Evolutionary conservation across 1,140 invertebrate species (phyloP).

Genomic region (Nomia melanderi): DNA sequence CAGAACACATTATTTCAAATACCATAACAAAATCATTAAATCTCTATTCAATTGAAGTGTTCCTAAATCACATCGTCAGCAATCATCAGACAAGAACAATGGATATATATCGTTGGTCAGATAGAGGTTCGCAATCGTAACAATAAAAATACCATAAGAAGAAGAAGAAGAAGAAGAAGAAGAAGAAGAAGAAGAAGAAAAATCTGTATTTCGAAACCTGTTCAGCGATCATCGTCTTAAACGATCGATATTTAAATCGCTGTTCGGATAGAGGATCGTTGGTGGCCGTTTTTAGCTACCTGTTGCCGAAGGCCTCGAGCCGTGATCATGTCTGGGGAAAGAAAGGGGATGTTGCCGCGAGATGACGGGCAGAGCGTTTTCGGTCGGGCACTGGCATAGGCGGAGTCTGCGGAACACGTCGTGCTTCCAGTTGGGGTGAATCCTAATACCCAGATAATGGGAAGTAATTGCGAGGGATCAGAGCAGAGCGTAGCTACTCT

Average conservation of each 20-base stretch:
- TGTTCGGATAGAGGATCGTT: conserved; percentile 8
- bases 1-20: too few relatives aligned
- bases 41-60: too few relatives aligned
- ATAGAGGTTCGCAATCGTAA: too few relatives aligned
- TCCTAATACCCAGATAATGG: conserved; percentile 82
- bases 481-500: conserved; percentile 72
- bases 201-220: too few relatives aligned
- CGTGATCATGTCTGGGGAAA: conserved; percentile 40
- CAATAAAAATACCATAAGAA: too few relatives aligned
- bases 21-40: too few relatives aligned
- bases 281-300: conserved; percentile 46
- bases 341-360: conserved; percentile 15
- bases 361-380: conserved; percentile 31
- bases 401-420: conserved; percentile 73
- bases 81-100: too few relatives aligned
- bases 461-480: conserved; percentile 81
- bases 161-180: too few relatives aligned
- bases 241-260: neutral
- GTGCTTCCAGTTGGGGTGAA: conserved; percentile 78
- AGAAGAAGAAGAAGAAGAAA: too few relatives aligned
- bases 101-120: too few relatives aligned
- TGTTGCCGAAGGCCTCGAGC: conserved; percentile 53
- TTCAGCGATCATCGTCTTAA: neutral
- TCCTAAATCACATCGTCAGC: too few relatives aligned
- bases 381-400: conserved; percentile 49